Evolutionary conservation across 2,888 invertebrate species (phyloP).

Genomic region (Sipunculus nudus): DNA sequence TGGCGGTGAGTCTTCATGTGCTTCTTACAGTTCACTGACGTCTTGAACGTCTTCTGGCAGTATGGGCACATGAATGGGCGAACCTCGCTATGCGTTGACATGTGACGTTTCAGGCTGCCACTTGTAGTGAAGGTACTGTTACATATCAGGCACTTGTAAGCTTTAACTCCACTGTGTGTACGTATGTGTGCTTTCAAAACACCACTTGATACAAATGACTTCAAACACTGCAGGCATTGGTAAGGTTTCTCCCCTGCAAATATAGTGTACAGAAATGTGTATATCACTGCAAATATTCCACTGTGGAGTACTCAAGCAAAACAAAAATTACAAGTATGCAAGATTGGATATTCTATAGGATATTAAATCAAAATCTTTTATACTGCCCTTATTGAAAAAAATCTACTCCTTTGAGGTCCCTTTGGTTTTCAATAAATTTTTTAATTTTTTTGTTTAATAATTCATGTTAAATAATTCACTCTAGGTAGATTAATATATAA

Average conservation of each 20-base stretch:
- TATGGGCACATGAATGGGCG: constrained; percentile 71
- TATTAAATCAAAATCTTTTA: too few relatives aligned
- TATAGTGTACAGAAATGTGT: too few relatives aligned
- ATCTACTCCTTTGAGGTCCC: too few relatives aligned
- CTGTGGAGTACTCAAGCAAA: too few relatives aligned
- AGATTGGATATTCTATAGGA: too few relatives aligned
- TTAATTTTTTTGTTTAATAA: too few relatives aligned
- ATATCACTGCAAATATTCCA: too few relatives aligned
- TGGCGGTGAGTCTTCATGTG: constrained; percentile 74
- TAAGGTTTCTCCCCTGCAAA: constrained; percentile 67
- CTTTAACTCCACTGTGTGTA: constrained; percentile 70
- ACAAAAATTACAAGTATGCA: too few relatives aligned
- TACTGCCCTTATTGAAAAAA: too few relatives aligned
- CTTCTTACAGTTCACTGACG: constrained; percentile 72
- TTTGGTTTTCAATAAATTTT: too few relatives aligned
- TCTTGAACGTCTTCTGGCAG: constrained; percentile 73
- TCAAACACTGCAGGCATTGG: constrained; percentile 64
- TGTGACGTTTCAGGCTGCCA: constrained; percentile 80
- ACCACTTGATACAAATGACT: constrained; percentile 71
- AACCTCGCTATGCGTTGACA: constrained; percentile 74
- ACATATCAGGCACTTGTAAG: constrained; percentile 74
- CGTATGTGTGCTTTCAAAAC: constrained; percentile 71
- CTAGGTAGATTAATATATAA: too few relatives aligned
- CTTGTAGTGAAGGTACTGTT: constrained; percentile 74
- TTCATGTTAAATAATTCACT: too few relatives aligned